Evolutionary conservation across 2,113 vertebrate genomes (phyloP).

Genomic region (Ondatra zibethicus): DNA sequence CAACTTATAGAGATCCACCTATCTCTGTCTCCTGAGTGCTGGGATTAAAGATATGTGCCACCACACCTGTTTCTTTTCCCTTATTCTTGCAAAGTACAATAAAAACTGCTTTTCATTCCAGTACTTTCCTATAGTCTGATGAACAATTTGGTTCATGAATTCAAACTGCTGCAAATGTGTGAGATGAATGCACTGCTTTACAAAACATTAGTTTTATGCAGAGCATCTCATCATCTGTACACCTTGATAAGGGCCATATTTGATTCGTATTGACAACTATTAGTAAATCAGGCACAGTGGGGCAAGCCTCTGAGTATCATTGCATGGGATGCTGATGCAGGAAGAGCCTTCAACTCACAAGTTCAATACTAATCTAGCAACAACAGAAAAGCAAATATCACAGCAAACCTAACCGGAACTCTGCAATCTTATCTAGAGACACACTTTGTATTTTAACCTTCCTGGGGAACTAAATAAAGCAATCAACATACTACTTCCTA

Average conservation of each 20-base stretch:
- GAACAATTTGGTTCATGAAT: background rate
- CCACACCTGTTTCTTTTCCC: background rate
- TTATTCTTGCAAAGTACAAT: background rate
- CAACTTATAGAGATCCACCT: background rate
- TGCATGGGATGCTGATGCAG: background rate
- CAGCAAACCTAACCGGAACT: background rate
- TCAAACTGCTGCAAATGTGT: background rate
- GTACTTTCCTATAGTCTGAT: background rate
- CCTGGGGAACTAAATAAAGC: background rate
- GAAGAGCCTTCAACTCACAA: background rate
- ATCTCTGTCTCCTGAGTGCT: background rate
- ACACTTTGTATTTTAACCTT: conserved; percentile 11
- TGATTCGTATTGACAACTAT: background rate
- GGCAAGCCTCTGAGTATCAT: background rate
- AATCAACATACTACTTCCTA: background rate
- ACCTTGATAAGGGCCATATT: conserved; percentile 19
- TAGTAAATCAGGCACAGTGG: background rate
- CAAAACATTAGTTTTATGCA: background rate
- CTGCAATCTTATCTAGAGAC: background rate
- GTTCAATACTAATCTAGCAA: background rate
- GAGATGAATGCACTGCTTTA: background rate
- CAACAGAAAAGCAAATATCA: background rate
- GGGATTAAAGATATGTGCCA: background rate
- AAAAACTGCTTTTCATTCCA: background rate
- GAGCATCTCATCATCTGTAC: background rate